Evolutionary conservation across 2,888 invertebrate species (phyloP), one percentile per base, ranked within the genome.

Genomic region (Sphaerophoria rueppellii): DNA sequence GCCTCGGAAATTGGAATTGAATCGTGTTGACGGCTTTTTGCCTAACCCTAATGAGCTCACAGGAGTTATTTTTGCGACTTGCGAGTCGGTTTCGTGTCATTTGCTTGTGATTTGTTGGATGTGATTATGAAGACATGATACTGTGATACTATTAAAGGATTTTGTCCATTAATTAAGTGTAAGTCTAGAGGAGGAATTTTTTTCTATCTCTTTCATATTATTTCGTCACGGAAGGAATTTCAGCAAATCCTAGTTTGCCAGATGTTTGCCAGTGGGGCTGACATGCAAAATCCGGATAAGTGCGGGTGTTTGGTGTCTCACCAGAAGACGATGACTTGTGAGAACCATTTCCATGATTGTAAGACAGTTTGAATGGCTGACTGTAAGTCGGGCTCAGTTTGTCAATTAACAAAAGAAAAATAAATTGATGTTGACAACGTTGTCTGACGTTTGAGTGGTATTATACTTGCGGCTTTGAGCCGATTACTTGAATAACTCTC

Each of bases 11-110:
- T 85, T 76, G 85, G 72, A 85, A 81, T 81, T 85, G 81, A 85
- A 81, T 85, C 85, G 85, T 85, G 85, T 85, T 85, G 85, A 81
- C 85, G 81, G 85, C 85, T 85, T 81, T 85, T 85, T 85, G 81
- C 81, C 85, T 73, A 81, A 72, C 85, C 76, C 76, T 85, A 85
- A 85, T 85, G 81, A 77, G 85, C 85, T 85, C 85, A 73, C 85
- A 76, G 85, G 80, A 81, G 81, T 77, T 85, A 81, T 81, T 85
- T 24, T 75, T 78, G 48, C 67, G 57, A 63, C 63, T 57, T 54
- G 50, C 73, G 50, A 71, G 75, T 81, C 80, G 81, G 81, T 81
- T 85, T 85, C 85, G 81, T 85, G 85, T 85, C 85, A 85, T 85
- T 85, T 85, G 76, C 85, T 81, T 85, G 85, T 85, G 81, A 85